Base-by-base conservation (phyloP, 2,797 vertebrate genomes). In the Argya squamiceps region DNA sequence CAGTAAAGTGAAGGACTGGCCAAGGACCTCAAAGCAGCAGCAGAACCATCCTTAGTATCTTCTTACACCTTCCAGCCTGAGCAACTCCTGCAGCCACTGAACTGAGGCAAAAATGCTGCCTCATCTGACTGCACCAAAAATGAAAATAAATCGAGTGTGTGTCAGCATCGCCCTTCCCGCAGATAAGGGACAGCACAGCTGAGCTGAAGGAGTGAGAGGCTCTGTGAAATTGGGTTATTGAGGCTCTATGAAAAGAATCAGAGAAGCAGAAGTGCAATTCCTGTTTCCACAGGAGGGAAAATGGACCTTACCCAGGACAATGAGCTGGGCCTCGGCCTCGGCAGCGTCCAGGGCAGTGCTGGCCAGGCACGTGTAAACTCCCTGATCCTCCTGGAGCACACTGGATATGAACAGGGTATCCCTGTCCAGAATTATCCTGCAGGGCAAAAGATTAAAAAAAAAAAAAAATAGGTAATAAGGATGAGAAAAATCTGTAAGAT, bases 331-430 rank as follows among this genome's bases (percentile, higher is more conserved):
- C 7, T 95, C 92, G 2, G 98, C 98, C 1, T 60, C 46, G 37
- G 97, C 97, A 0, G 94, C 89, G 86, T 99, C 99, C 73, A 99
- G 97, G 6, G 98, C 98, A 6, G 98, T 99, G 60, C 96, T 98
- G 5, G 98, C 99, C 81, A 98, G 95, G 76, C 99, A 99, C 0
- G 92, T 97, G 94, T 99, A 99, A n/a, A 97, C 44, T 1, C 99
- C 99, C 92, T 99, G 98, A 88, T 99, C 99, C 59, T 97, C 93
- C 94, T 98, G 97, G 43, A 97, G 98, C 43, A 99, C 98, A 3
- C 99, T 99, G 91, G 98, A 68, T 55, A 99, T 99, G 86, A 98
- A 98, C 94, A 99, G 98, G 8, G 98, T 97, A 11, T 98, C 97
- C 15, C 98, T 98, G 49, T 99, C 98, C 59, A 98, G 89, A 58